These are phyloP conservation scores for Tachyglossus aculeatus DNA, from an alignment of 2,797 vertebrate genomes.

Conservation along the genomic window DNA sequence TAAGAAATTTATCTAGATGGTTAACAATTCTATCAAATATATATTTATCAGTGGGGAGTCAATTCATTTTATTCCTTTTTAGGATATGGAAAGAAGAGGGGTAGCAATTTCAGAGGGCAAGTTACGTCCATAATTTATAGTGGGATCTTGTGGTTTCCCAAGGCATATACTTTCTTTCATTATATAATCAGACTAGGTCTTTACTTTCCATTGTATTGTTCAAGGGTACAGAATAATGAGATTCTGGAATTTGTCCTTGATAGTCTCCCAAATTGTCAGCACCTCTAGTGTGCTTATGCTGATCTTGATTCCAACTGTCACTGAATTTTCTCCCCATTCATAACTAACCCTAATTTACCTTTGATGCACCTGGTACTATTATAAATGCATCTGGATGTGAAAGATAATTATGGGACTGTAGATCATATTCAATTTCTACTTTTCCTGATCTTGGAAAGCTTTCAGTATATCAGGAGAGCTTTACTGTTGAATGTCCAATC, in stretches of 20 bases:
- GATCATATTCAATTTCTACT: conserved; percentile 8
- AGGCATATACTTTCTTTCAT: conserved; percentile 9
- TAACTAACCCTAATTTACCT: conserved; percentile 10
- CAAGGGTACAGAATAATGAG: conserved; percentile 15
- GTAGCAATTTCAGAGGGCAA: conserved; percentile 2
- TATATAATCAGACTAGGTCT: conserved; percentile 1
- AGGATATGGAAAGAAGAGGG: conserved; percentile 8
- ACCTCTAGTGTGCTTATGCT: conserved; percentile 13
- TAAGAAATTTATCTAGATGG: neutral
- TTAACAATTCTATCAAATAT: conserved; percentile 10
- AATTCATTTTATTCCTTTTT: conserved; percentile 20
- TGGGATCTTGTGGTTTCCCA: neutral
- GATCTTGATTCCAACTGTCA: conserved; percentile 15
- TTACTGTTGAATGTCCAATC: conserved; percentile 17
- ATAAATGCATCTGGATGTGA: conserved; percentile 44
- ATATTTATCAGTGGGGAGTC: conserved; percentile 10
- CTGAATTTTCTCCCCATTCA: conserved; percentile 17
- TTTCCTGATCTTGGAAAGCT: neutral
- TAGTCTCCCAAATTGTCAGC: conserved; percentile 15
- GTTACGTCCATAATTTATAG: neutral
- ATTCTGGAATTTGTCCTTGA: conserved; percentile 2
- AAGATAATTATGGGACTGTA: conserved; percentile 18
- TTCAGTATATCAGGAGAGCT: neutral
- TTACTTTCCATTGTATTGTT: neutral
- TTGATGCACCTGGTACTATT: conserved; percentile 24